Evolutionary conservation across 2,888 invertebrate species (phyloP).

Genomic region (Tromatobia lineatoria): DNA sequence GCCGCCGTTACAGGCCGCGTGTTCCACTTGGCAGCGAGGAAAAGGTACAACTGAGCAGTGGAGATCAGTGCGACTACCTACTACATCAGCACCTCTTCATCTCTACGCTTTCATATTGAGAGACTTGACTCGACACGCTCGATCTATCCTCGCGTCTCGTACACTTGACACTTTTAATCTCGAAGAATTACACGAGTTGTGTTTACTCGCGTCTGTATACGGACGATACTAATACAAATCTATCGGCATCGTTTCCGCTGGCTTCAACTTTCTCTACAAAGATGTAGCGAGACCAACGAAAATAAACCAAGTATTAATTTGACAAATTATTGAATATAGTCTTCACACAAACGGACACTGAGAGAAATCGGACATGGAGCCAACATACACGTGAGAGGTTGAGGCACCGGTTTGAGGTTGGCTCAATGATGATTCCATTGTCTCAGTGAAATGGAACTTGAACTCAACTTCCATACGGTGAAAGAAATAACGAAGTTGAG

Average conservation of each 20-base stretch:
- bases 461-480: too few relatives aligned
- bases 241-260: conserved; percentile 25
- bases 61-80: conserved; percentile 11
- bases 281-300: conserved; percentile 10
- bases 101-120: conserved; percentile 64
- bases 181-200: conserved; percentile 19
- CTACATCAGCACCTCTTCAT: conserved; percentile 31
- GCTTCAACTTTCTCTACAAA: conserved; percentile 56
- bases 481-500: too few relatives aligned
- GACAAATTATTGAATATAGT: neutral
- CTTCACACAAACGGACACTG: neutral
- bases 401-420: too few relatives aligned
- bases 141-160: conserved; percentile 13
- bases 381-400: too few relatives aligned
- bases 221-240: conserved; percentile 21
- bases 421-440: too few relatives aligned
- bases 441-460: too few relatives aligned
- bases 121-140: conserved; percentile 27
- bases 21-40: conserved; percentile 59
- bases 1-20: conserved; percentile 47
- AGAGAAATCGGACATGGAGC: too few relatives aligned
- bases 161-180: conserved; percentile 64
- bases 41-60: conserved; percentile 34
- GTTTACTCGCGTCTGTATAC: conserved; percentile 9
- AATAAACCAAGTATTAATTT: conserved; percentile 13